Percentiles rank a stretch among this genome's conserved stretches.
phyloP scores from a whole-genome alignment of 2,888 invertebrate species.

The Synanthedon myopaeformis region DNA sequence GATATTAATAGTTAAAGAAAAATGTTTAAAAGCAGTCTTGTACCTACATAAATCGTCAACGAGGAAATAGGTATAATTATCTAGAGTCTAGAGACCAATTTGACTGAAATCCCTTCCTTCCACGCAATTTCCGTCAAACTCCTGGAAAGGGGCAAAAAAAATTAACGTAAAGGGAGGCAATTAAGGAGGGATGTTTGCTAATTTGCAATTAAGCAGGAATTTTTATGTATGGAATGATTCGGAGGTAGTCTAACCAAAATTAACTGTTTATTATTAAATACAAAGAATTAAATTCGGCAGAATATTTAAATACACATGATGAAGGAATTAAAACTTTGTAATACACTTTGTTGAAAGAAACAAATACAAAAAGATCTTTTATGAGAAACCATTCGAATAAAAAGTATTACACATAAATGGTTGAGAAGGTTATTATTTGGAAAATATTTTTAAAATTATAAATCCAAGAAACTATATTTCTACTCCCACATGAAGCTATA shows the following conservation, averaged over 20 bases:
- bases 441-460: background rate
- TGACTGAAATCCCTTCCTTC: conserved; percentile 48
- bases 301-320: no score
- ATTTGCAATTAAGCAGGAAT: conserved; percentile 13
- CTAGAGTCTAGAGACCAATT: conserved; percentile 42
- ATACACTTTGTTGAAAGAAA: no score
- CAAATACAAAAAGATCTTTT: no score
- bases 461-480: background rate
- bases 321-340: no score
- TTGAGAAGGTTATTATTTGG: no score
- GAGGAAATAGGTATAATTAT: conserved; percentile 31
- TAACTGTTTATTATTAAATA: no score
- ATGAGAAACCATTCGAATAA: no score
- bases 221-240: background rate
- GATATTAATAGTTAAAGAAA: background rate
- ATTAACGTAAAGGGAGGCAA: conserved; percentile 38
- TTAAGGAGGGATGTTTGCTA: conserved; percentile 35
- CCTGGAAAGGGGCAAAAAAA: conserved; percentile 32
- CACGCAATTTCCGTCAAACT: conserved; percentile 52
- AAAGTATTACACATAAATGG: no score
- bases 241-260: no score
- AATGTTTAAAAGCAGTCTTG: background rate
- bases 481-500: background rate
- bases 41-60: conserved; percentile 9
- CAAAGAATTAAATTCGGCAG: no score